Evolutionary conservation across 2,797 vertebrate species (phyloP), one percentile per base, ranked within the genome.

Genomic region (Lutjanus argentimaculatus): DNA sequence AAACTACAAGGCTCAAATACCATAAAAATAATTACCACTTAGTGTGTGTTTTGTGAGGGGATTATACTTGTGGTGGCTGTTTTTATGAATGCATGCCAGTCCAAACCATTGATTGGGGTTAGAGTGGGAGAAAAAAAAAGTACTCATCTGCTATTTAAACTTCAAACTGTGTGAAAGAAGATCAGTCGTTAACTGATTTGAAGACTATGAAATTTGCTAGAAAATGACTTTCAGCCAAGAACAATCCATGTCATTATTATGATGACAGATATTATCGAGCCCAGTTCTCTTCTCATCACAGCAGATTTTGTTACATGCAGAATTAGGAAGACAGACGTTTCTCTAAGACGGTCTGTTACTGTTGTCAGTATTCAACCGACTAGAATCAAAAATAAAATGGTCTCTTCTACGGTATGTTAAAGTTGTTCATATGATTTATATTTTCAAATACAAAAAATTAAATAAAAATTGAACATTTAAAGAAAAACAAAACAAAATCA

Each of bases 211-310:
- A 11, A 45, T 45, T 45, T 45, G 8, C 40, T 1, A 6, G 6
- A 65, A 69, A 85, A 45, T 3, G 1, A 17, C 36, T 52, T 58
- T 68, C 10, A 75, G 25, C 30, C 11, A 53, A 65, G 11, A 77
- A 80, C 70, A 63, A 45, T 22, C 4, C 1, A 6, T 58, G 40
- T 53, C 16, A 48, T 61, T 22, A 46, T 36, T 9, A 11, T 36
- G 15, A 40, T 51, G 22, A 45, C 17, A 14, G 21, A 57, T 51
- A 52, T 57, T 22, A 51, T 13, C 53, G 4, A 81, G 30, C 40
- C 8, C 19, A 58, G 19, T 53, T 13, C 15, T 68, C 22, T 45
- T 1, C 8, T 30, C 1, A 2, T 9, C 12, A 22, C 17, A 59
- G 51, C 10, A 62, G 9, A n/a, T 63, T 59, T 55, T 17, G 17